Percentiles rank a stretch among this genome's conserved stretches.
These are phyloP conservation scores for Circaetus gallicus DNA, from an alignment of 2,113 vertebrate species.

Conservation along the genomic window DNA sequence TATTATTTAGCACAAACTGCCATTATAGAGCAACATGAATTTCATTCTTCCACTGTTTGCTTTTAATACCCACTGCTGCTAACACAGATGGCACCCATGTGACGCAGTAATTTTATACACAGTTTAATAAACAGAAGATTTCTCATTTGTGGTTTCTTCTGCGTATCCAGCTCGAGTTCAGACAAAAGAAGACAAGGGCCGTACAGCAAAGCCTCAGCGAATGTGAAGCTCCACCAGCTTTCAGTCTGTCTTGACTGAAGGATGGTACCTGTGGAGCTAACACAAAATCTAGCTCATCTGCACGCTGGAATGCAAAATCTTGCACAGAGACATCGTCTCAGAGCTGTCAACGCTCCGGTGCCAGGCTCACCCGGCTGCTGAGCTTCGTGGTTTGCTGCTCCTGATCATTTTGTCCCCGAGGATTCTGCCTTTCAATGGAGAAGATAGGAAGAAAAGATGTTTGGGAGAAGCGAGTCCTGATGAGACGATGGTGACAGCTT, in stretches of 20 bases:
- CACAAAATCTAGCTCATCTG: neutral
- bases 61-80: neutral
- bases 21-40: neutral
- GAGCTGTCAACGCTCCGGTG: neutral
- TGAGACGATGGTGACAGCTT: neutral
- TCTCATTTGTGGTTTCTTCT: neutral
- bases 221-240: neutral
- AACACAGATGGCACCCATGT: neutral
- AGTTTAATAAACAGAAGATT: neutral
- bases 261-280: neutral
- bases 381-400: neutral
- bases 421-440: neutral
- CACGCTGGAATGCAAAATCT: neutral
- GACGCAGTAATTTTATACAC: neutral
- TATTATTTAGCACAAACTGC: neutral
- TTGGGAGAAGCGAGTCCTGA: neutral
- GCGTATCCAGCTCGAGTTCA: neutral
- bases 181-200: neutral
- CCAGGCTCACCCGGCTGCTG: neutral
- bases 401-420: neutral
- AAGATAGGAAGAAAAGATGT: neutral
- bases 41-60: neutral
- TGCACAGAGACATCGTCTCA: accelerated
- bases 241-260: neutral
- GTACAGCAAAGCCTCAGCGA: neutral